phyloP scores from a whole-genome alignment of 2,113 vertebrate genomes.

The Cacatua alba region DNA sequence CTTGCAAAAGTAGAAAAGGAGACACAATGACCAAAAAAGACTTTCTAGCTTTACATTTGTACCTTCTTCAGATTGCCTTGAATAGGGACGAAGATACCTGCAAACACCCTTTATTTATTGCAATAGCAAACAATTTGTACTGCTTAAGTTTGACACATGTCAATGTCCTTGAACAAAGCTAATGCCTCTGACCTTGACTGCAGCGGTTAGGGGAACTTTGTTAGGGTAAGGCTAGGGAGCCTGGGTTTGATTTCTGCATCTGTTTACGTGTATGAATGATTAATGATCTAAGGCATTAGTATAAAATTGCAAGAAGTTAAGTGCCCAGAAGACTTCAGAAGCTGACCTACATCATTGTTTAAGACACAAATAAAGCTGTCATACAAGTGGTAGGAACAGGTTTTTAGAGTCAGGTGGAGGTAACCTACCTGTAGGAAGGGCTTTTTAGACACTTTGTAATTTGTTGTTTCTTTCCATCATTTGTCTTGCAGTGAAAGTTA shows the following conservation, averaged over 20 bases:
- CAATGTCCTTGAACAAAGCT: neutral
- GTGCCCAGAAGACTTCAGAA: neutral
- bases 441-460: neutral
- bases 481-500: neutral
- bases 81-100: neutral
- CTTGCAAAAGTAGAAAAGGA: neutral
- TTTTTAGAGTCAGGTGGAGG: neutral
- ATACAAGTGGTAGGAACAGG: neutral
- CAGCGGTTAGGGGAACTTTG: neutral
- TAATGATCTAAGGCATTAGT: neutral
- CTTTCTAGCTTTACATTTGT: neutral
- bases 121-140: neutral
- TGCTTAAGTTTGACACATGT: neutral
- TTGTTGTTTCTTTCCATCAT: neutral
- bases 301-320: neutral
- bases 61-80: neutral
- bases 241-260: neutral
- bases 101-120: neutral
- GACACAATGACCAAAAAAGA: neutral
- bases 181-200: neutral
- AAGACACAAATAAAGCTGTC: neutral
- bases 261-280: neutral
- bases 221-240: neutral
- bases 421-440: neutral
- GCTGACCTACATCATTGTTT: neutral